Base-by-base conservation (phyloP, 2,113 vertebrate genomes). In the Calyptomena viridis region DNA sequence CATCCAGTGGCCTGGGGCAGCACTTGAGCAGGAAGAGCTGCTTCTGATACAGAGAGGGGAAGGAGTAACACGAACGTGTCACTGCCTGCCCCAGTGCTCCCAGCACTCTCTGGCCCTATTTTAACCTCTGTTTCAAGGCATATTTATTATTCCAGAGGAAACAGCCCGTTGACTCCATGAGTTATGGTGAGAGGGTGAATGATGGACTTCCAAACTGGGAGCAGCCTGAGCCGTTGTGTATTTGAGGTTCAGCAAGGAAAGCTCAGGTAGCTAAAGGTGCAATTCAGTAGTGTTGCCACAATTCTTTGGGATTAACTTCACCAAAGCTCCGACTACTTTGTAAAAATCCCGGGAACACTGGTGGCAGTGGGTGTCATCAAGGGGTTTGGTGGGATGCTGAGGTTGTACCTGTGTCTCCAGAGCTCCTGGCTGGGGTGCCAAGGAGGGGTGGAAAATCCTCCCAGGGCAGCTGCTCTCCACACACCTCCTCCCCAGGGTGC, bases 121-220 rank as follows among this genome's bases (percentile, higher is more conserved):
- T 95, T 95, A 82, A 97, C 84, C 93, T 90, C 78, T 5, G 1
- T 85, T 96, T 85, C 89, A 87, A 93, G 86, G 66, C 33, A 33
- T 83, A 88, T 91, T 95, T 91, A 47, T 88, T 95, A 84, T 81
- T 92, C 37, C 2, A 3, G 87, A 94, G 93, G 96, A 97, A 95
- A 89, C 91, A 93, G 91, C 78, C 66, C 5, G 9, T 44, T 87
- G 92, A 75, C 73, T 91, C 12, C 2, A 0, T 63, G 58, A 92
- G 42, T 86, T 88, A 84, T 24, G 59, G 46, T 66, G 75, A 90
- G 56, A 67, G 30, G 46, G 27, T 58, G 68, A 92, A 80, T 33
- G 68, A 80, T 87, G 76, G 62, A 39, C 87, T 86, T 78, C 28
- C 69, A 76, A 46, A 92, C 28, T 40, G 1, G 1, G 58, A 50